phyloP scores from a whole-genome alignment of 1,140 invertebrate species.

The Habropoda laboriosa region DNA sequence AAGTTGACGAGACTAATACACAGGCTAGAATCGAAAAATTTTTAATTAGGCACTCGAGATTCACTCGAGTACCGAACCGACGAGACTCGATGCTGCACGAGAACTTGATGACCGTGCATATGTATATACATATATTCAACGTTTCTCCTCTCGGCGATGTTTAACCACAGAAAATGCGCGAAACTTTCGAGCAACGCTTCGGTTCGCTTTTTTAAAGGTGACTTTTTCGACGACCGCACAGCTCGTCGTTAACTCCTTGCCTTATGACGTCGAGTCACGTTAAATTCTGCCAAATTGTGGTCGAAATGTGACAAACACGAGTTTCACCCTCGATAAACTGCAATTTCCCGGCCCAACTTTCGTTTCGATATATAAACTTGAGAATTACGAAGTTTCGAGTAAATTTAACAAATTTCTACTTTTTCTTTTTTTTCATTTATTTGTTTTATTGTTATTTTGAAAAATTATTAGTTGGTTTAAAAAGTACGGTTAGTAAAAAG shows the following conservation, averaged over 20 bases:
- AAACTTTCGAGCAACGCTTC: constrained; percentile 4
- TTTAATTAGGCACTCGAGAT: constrained; percentile 54
- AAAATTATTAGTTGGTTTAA: background rate
- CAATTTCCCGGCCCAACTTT: no score
- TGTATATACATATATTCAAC: no score
- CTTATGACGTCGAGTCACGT: background rate
- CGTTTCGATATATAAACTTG: no score
- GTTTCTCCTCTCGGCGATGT: background rate
- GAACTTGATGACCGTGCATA: background rate
- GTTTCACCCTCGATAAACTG: no score
- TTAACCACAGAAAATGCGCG: background rate
- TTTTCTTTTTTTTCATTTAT: no score
- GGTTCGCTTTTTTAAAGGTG: background rate
- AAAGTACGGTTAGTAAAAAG: background rate
- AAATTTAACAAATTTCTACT: no score
- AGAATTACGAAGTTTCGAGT: no score
- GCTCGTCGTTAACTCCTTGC: background rate
- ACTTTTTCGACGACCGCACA: background rate
- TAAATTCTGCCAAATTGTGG: background rate
- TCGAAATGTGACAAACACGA: background rate
- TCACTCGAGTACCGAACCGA: constrained; percentile 43
- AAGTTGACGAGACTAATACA: background rate
- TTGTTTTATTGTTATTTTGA: no score
- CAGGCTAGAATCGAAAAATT: background rate
- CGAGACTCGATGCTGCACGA: background rate